Evolutionary conservation across 2,113 vertebrate species (phyloP).

Genomic region (Muntiacus reevesi): DNA sequence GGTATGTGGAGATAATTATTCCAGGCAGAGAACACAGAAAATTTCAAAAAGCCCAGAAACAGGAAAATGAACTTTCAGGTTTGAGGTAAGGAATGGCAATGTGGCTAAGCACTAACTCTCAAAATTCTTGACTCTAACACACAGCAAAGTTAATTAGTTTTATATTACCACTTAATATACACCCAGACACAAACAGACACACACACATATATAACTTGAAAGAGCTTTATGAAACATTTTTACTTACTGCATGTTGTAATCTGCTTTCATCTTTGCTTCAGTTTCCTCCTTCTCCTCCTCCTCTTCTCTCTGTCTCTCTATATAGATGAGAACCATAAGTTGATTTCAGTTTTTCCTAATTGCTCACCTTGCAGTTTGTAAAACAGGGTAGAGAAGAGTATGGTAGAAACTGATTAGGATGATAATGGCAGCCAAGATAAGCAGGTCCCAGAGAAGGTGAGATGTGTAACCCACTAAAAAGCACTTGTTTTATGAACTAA

Average conservation of each 20-base stretch:
- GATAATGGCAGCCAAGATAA: neutral
- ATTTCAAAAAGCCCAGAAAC: neutral
- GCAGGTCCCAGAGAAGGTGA: neutral
- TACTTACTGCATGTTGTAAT: neutral
- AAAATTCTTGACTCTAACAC: neutral
- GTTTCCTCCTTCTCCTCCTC: neutral
- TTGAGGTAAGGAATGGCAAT: neutral
- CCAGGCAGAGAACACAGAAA: neutral
- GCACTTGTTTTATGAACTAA: neutral
- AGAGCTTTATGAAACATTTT: neutral
- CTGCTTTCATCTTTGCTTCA: neutral
- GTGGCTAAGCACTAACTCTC: neutral
- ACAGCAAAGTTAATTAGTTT: neutral
- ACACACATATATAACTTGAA: neutral
- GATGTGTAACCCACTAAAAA: neutral
- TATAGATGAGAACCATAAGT: neutral
- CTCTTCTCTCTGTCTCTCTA: neutral
- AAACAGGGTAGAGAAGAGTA: neutral
- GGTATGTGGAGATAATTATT: neutral
- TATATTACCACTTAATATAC: neutral
- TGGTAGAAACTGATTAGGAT: neutral
- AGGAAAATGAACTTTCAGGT: neutral
- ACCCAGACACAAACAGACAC: neutral
- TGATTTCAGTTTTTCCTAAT: neutral
- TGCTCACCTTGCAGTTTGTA: neutral